These are phyloP conservation scores for Malacoraja senta DNA, from an alignment of 2,797 vertebrate species.

Conservation along the genomic window DNA sequence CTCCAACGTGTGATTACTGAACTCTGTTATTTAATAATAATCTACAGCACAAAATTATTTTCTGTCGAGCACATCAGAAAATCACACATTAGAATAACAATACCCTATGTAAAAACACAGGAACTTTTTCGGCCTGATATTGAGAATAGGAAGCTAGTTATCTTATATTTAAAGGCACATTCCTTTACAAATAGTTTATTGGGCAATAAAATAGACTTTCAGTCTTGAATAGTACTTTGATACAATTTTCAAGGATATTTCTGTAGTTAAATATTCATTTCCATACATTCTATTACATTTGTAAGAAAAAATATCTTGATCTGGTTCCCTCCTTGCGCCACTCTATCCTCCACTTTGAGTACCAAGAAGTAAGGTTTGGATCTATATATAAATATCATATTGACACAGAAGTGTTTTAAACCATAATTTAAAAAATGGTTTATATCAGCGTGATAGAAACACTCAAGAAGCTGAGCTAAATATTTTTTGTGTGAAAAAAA, in stretches of 20 bases:
- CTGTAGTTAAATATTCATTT: neutral
- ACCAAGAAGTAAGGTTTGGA: neutral
- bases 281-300: neutral
- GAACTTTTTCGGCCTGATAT: neutral
- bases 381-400: neutral
- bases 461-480: neutral
- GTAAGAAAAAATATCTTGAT: neutral
- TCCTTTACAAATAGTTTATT: slow-evolving; percentile 13
- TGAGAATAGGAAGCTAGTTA: neutral
- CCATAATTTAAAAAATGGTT: neutral
- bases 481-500: neutral
- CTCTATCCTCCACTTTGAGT: neutral
- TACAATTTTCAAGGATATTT: slow-evolving; percentile 13
- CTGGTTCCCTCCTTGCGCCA: neutral
- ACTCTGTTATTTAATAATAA: neutral
- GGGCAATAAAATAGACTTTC: slow-evolving; percentile 19
- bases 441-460: neutral
- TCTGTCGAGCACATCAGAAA: neutral
- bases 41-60: slow-evolving; percentile 14
- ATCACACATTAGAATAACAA: neutral
- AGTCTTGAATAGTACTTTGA: neutral
- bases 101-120: neutral
- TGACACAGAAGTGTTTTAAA: neutral
- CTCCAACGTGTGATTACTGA: too few species aligned
- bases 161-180: slow-evolving; percentile 17